phyloP scores from a whole-genome alignment of 1,140 invertebrate genomes.

The Cherax destructor region DNA sequence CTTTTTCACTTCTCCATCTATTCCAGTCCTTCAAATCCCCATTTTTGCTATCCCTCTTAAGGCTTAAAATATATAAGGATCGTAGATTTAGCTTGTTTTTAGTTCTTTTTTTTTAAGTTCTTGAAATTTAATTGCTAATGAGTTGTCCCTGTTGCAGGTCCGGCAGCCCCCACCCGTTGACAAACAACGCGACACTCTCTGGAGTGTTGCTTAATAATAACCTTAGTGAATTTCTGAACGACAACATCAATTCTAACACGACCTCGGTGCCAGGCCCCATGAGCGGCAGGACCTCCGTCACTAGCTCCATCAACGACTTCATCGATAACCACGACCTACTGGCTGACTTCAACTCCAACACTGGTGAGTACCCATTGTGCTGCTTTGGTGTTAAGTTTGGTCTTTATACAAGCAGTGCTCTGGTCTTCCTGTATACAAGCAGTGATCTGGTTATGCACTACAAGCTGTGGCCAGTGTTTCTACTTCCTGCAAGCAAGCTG shows the following conservation, averaged over 20 bases:
- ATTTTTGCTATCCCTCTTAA: too few species aligned
- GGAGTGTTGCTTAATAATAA: slow-evolving; percentile 50
- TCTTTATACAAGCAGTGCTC: too few species aligned
- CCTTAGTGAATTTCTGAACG: background rate
- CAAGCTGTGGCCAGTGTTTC: too few species aligned
- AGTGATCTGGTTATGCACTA: too few species aligned
- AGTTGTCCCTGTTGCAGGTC: slow-evolving; percentile 3
- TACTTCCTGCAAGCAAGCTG: too few species aligned
- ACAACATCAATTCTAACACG: slow-evolving; percentile 24
- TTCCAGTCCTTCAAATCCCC: too few species aligned
- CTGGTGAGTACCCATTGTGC: slow-evolving; percentile 35
- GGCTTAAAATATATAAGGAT: too few species aligned
- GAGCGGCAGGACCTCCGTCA: background rate
- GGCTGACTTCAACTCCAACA: slow-evolving; percentile 59
- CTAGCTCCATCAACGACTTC: slow-evolving; percentile 38
- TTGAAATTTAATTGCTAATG: background rate
- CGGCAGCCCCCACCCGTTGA: slow-evolving; percentile 50
- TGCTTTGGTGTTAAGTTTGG: too few species aligned
- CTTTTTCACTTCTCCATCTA: background rate
- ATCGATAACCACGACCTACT: slow-evolving; percentile 45
- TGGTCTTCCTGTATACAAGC: too few species aligned
- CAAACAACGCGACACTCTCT: background rate
- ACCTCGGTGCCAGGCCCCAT: background rate
- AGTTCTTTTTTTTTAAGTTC: background rate
- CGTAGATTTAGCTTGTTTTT: too few species aligned